These are phyloP conservation scores for Volucella bombylans DNA, from an alignment of 2,888 invertebrate species.

Conservation along the genomic window DNA sequence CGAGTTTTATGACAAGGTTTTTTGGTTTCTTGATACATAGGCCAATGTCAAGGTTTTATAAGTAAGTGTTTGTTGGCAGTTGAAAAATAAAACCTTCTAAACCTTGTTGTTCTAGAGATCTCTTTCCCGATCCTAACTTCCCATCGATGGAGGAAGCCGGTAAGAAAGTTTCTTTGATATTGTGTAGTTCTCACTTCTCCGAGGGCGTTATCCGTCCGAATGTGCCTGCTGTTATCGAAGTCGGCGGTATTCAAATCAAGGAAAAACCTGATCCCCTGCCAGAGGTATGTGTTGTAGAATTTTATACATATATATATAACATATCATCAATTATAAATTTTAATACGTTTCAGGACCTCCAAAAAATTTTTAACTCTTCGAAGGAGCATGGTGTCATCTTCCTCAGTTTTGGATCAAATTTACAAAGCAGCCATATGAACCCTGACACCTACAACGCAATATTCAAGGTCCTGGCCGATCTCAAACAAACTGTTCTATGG, in stretches of 20 bases:
- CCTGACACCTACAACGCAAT: constrained; percentile 83
- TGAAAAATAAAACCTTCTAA: neutral
- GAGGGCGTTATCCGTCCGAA: constrained; percentile 79
- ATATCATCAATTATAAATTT: neutral
- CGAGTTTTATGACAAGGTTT: neutral
- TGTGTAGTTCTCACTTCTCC: constrained; percentile 79
- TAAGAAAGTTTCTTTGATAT: constrained; percentile 79
- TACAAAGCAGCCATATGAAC: constrained; percentile 80
- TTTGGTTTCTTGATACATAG: neutral
- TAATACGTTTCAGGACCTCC: constrained; percentile 73
- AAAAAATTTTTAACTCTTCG: constrained; percentile 75
- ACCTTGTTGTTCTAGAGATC: constrained; percentile 63
- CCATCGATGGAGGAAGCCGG: constrained; percentile 75
- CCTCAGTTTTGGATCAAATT: constrained; percentile 79
- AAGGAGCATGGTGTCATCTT: constrained; percentile 80
- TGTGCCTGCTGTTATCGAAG: constrained; percentile 79
- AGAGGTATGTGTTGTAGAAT: constrained; percentile 70
- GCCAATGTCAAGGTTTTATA: constrained; percentile 10
- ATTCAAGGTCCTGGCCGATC: constrained; percentile 83
- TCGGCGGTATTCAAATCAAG: constrained; percentile 82
- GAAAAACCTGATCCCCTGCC: constrained; percentile 78
- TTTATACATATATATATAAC: neutral
- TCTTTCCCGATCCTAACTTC: constrained; percentile 77
- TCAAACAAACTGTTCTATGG: constrained; percentile 86
- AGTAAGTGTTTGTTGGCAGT: constrained; percentile 4